A percentile compares a stretch with the other conserved stretches of the same genome.
phyloP scores from a whole-genome alignment of 2,113 vertebrate genomes.

The Scolopax mira region DNA sequence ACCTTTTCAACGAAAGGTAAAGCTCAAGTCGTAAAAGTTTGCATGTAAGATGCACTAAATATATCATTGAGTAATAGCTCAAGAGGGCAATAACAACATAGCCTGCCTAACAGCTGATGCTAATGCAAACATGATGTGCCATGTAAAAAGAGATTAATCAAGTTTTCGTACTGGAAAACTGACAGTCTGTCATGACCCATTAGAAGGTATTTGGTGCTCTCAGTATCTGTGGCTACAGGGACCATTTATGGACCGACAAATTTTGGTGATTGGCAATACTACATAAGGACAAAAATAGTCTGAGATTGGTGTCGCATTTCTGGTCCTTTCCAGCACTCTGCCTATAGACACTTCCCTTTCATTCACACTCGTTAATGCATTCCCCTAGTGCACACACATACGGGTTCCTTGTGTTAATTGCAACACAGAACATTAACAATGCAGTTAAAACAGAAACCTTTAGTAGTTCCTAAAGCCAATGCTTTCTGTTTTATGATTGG shows the following conservation, averaged over 20 bases:
- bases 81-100: constrained; percentile 57
- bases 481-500: neutral
- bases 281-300: neutral
- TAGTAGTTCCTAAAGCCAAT: neutral
- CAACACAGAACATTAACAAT: neutral
- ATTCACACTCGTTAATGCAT: neutral
- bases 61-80: constrained; percentile 3
- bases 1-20: constrained; percentile 60
- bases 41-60: constrained; percentile 37
- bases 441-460: constrained; percentile 6
- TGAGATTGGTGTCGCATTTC: neutral
- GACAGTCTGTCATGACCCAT: constrained; percentile 4
- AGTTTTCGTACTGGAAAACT: constrained; percentile 44
- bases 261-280: neutral
- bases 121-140: constrained; percentile 58
- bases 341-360: neutral
- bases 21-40: constrained; percentile 22
- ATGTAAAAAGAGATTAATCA: constrained; percentile 58
- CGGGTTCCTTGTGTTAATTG: constrained; percentile 3
- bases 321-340: neutral
- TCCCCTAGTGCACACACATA: neutral
- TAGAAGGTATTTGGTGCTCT: constrained; percentile 10
- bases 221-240: neutral
- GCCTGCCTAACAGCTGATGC: constrained; percentile 18
- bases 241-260: constrained; percentile 32